phyloP scores from a whole-genome alignment of 2,797 vertebrate genomes.

The Synaphobranchus kaupii region DNA sequence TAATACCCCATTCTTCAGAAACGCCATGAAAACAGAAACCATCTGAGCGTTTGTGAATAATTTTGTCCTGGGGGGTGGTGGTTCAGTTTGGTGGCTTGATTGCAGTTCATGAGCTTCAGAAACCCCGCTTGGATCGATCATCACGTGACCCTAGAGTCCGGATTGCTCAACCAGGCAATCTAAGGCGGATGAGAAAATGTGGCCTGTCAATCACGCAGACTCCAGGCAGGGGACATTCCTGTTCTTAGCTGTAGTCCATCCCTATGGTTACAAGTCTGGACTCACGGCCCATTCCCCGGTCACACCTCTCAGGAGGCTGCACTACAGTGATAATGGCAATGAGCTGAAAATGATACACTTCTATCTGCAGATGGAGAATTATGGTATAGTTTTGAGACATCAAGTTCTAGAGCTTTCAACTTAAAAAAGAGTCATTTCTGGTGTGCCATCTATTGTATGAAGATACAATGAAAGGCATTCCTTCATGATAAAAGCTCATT shows the following conservation, averaged over 20 bases:
- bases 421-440: neutral
- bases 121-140: neutral
- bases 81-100: neutral
- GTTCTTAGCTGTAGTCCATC: neutral
- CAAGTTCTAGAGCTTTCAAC: too few relatives aligned
- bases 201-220: too few relatives aligned
- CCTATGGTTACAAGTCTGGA: neutral
- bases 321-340: too few relatives aligned
- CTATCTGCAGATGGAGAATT: too few relatives aligned
- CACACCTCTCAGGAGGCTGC: neutral
- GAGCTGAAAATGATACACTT: too few relatives aligned
- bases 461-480: too few relatives aligned
- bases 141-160: neutral
- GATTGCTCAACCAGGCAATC: slow-evolving; percentile 3
- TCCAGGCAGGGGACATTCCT: neutral
- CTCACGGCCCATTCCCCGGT: neutral
- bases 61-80: neutral
- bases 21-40: neutral
- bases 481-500: too few relatives aligned
- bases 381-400: too few relatives aligned
- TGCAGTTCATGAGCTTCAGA: neutral
- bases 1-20: neutral
- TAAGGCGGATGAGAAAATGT: neutral
- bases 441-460: neutral
- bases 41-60: neutral